phyloP scores from a whole-genome alignment of 2,113 vertebrate genomes.

The Girardinichthys multiradiatus region DNA sequence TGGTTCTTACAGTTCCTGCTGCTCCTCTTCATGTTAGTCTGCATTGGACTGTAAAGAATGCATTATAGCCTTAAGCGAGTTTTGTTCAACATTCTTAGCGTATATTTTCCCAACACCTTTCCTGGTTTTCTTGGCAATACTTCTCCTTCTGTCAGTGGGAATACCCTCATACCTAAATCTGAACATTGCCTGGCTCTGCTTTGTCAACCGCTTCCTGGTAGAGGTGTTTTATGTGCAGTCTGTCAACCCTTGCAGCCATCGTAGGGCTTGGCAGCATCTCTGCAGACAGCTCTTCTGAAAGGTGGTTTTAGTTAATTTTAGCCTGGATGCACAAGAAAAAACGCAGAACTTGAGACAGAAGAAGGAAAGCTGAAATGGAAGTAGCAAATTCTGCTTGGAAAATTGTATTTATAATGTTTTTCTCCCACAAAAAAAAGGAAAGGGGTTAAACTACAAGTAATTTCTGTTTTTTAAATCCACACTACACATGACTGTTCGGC shows the following conservation, averaged over 20 bases:
- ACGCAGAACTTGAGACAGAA: not conserved
- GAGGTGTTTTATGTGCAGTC: slow-evolving; percentile 76
- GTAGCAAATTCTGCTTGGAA: not conserved
- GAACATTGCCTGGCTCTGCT: slow-evolving; percentile 87
- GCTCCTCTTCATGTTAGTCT: no score
- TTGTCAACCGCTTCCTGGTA: slow-evolving; percentile 88
- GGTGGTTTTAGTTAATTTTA: slow-evolving; percentile 87
- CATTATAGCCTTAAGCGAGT: slow-evolving; percentile 24
- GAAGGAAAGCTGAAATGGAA: not conserved
- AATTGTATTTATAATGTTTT: no score
- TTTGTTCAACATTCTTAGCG: slow-evolving; percentile 61
- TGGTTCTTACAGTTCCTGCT: no score
- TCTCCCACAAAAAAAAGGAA: no score
- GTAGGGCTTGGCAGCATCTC: slow-evolving; percentile 53
- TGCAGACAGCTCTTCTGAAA: slow-evolving; percentile 85
- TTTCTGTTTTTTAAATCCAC: no score
- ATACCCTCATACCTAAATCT: slow-evolving; percentile 86
- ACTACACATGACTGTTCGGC: no score
- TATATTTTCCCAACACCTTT: slow-evolving; percentile 82
- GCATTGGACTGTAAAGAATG: not conserved
- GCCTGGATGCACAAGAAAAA: slow-evolving; percentile 52
- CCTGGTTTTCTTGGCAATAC: slow-evolving; percentile 73
- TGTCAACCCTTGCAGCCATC: slow-evolving; percentile 40
- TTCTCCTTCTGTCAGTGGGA: slow-evolving; percentile 71
- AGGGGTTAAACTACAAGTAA: no score